Base-by-base conservation (phyloP, 37 sponge, comb jelly and placozoan species). In the Chondrosia reniformis region DNA sequence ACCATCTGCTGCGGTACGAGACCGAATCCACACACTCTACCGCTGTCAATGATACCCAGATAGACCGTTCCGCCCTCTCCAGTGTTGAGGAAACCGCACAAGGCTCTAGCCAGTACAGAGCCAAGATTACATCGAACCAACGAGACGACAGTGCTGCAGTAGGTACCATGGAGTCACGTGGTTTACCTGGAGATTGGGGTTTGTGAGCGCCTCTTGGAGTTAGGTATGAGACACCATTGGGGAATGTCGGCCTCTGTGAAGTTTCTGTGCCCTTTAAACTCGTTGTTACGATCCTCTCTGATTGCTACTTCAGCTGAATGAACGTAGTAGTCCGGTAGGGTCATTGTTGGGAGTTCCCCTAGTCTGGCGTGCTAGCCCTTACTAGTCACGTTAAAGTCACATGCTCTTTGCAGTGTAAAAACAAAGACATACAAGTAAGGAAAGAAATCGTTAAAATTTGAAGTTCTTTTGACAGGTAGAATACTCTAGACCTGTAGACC, bases 81-180 rank as follows among this genome's bases (percentile, higher is more conserved):
- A 58, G 87, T 79, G 64, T 90, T 90, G n/a, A 90, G 71, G 49
- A 90, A 90, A 0, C 84, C 91, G 67, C 86, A 85, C 8, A 90
- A 22, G 19, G 77, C 56, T 59, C 91, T 90, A 39, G 52, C 15
- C 52, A 49, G 10, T 49, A 49, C 52, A 49, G 52, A 19, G 15
- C 10, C 52, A 10, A 19, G 52, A 15, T 49, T 15, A 19, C 52
- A 49, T 49, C 15, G 52, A 49, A 15, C 15, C 15, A 10, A 49
- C 15, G 10, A 49, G 52, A 19, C 52, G n/a, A n/a, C 0, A 81
- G 42, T 1, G 12, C 32, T 15, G 3, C 49, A 3, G 15, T 33
- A 3, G 38, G 3, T 15, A 43, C 17, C 33, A 17, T 34, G 43
- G 7, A 33, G 28, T 55, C 22, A 7, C 15, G 32, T 31, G 22